Base-by-base conservation (phyloP, 2,113 vertebrate species). In the Leucopsar rothschildi region DNA sequence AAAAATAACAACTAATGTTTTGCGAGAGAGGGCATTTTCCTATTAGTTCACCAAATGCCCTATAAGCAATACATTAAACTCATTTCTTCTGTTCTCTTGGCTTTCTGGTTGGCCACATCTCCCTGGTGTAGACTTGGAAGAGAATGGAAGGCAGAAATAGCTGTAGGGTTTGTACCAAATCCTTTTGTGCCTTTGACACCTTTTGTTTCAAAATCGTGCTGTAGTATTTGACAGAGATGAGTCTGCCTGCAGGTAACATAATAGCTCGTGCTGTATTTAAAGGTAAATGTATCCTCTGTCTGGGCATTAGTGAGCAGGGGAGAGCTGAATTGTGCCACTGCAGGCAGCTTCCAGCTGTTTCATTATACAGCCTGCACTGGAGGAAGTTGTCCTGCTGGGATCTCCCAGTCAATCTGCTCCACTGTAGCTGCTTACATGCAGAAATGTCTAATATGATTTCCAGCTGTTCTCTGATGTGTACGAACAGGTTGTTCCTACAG, bases 341-440 rank as follows among this genome's bases (percentile, higher is more conserved):
- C 61, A 55, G 37, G 86, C n/a, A 37, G 28, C 47, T 60, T 9
- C 77, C 45, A 29, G 10, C 5, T 23, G 11, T 44, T 52, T 15
- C 61, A 31, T 42, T 11, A 19, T 1, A 4, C n/a, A 42, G 42
- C n/a, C 61, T 20, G 10, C 5, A 2, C 0, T 44, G 13, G 9
- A 40, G 44, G 50, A 27, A 15, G 31, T 4, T n/a, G 10, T 63
- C n/a, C 69, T 53, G 7, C 29, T 40, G 88, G 39, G 31, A 52
- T 14, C n/a, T 68, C 63, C 22, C 55, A 40, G 37, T 15, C 20
- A 63, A 16, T n/a, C 29, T 59, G 27, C 27, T 49, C 39, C 24
- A 2, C 14, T 59, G 52, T 49, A 47, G 22, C 0, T 47, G 12
- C 8, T 52, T 23, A 7, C 10, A 1, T 4, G 33, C 59, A 49